A percentile compares a stretch with the other conserved stretches of the same genome.
These are phyloP conservation scores for Lysandra coridon DNA, from an alignment of 2,888 invertebrate genomes.

Conservation along the genomic window DNA sequence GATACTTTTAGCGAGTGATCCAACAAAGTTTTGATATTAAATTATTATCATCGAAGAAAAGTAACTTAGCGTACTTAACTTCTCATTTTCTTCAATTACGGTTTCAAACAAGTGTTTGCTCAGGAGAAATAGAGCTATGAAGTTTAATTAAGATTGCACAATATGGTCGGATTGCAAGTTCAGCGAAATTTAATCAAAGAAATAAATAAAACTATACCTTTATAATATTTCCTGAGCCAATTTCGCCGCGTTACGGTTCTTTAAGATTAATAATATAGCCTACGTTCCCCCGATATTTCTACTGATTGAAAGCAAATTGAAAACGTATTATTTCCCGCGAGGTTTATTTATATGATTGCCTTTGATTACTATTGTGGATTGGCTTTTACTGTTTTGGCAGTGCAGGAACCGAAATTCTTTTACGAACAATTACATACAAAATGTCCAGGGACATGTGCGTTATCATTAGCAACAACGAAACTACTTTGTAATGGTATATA, in stretches of 20 bases:
- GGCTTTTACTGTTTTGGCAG: constrained; percentile 21
- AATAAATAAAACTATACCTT: constrained; percentile 30
- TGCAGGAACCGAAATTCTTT: neutral
- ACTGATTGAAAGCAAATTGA: constrained; percentile 44
- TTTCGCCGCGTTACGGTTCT: constrained; percentile 33
- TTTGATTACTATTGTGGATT: constrained; percentile 37
- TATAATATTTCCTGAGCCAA: constrained; percentile 17
- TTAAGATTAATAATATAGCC: constrained; percentile 39
- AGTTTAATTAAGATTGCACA: neutral
- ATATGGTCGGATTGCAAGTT: constrained; percentile 13
- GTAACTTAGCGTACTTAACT: neutral
- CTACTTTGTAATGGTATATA: neutral
- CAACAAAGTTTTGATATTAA: neutral
- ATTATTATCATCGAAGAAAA: constrained; percentile 1
- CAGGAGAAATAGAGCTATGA: neutral
- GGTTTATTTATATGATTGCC: constrained; percentile 37
- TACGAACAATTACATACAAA: neutral
- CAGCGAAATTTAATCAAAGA: constrained; percentile 10
- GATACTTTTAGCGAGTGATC: neutral
- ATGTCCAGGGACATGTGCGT: neutral
- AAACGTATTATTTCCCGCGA: constrained; percentile 43
- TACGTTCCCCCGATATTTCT: constrained; percentile 39
- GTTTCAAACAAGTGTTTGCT: constrained; percentile 3
- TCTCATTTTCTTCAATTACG: neutral
- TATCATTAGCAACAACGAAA: neutral